Evolutionary conservation across 35 echinoderm and acorn worm species (phyloP).

Genomic region (Eucidaris tribuloides): DNA sequence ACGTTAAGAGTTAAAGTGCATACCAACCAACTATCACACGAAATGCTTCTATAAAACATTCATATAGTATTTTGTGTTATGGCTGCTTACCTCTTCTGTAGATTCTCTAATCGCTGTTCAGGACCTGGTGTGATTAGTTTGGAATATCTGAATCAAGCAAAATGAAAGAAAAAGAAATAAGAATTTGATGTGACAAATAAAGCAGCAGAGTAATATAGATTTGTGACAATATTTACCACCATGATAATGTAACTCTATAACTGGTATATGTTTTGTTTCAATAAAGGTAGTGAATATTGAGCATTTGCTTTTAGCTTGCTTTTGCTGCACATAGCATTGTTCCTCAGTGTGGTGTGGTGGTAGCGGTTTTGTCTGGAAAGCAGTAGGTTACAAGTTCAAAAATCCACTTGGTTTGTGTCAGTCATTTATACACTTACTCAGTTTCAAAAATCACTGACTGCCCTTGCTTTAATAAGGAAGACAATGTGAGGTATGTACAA

Average conservation of each 20-base stretch:
- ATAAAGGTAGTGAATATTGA: neutral
- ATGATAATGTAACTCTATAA: neutral
- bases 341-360: neutral
- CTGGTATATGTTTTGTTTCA: neutral
- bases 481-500: too few species aligned
- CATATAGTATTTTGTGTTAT: neutral
- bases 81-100: slow-evolving; percentile 13
- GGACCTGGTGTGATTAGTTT: slow-evolving; percentile 39
- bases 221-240: neutral
- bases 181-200: too few species aligned
- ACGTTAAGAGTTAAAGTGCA: neutral
- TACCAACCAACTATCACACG: neutral
- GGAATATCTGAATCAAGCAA: slow-evolving; percentile 36
- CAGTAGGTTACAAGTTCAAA: too few species aligned
- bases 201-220: neutral
- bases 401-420: too few species aligned
- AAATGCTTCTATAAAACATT: neutral
- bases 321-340: neutral
- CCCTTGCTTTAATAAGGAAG: too few species aligned
- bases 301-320: neutral
- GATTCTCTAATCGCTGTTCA: slow-evolving; percentile 22
- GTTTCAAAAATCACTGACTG: too few species aligned
- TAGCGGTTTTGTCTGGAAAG: too few species aligned
- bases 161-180: neutral
- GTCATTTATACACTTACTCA: too few species aligned